A percentile compares a stretch with the other conserved stretches of the same genome.
phyloP scores from a whole-genome alignment of 2,888 invertebrate species.

The Gari tellinella region DNA sequence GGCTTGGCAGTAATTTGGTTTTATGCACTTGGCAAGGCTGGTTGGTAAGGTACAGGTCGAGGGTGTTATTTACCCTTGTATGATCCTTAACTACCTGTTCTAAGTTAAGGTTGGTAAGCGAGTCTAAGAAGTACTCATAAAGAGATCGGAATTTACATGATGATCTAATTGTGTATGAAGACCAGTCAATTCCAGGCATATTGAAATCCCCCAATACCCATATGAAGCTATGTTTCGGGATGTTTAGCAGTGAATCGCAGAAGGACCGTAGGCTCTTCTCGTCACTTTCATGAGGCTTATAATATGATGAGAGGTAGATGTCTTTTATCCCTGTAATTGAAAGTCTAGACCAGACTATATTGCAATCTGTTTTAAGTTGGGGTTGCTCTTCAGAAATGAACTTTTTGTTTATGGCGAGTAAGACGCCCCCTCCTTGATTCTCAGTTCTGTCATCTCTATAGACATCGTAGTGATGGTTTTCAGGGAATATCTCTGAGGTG shows the following conservation, averaged over 20 bases:
- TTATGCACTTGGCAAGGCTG: neutral
- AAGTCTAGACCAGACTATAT: slow-evolving; percentile 7
- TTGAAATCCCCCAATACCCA: too few species aligned
- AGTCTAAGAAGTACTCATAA: slow-evolving; percentile 13
- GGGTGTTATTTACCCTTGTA: slow-evolving; percentile 12
- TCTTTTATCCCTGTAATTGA: slow-evolving; percentile 1
- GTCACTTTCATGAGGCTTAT: slow-evolving; percentile 27
- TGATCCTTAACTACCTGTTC: slow-evolving; percentile 18
- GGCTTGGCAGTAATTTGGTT: slow-evolving; percentile 3
- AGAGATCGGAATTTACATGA: neutral
- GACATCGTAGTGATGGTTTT: slow-evolving; percentile 2
- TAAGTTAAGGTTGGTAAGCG: slow-evolving; percentile 2
- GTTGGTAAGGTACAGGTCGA: too few species aligned
- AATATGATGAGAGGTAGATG: slow-evolving; percentile 5
- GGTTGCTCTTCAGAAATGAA: slow-evolving; percentile 10
- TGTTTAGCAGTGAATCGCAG: too few species aligned
- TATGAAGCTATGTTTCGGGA: too few species aligned
- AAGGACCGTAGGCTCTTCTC: neutral
- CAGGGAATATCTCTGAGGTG: slow-evolving; percentile 16
- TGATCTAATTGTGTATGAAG: too few species aligned
- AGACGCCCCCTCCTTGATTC: slow-evolving; percentile 4
- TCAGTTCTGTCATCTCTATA: slow-evolving; percentile 10
- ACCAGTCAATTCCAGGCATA: too few species aligned
- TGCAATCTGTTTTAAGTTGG: neutral
- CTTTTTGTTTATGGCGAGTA: slow-evolving; percentile 7